Conservation (phyloP, 2,888 invertebrate species). For the Drosophila seclusa region DNA sequence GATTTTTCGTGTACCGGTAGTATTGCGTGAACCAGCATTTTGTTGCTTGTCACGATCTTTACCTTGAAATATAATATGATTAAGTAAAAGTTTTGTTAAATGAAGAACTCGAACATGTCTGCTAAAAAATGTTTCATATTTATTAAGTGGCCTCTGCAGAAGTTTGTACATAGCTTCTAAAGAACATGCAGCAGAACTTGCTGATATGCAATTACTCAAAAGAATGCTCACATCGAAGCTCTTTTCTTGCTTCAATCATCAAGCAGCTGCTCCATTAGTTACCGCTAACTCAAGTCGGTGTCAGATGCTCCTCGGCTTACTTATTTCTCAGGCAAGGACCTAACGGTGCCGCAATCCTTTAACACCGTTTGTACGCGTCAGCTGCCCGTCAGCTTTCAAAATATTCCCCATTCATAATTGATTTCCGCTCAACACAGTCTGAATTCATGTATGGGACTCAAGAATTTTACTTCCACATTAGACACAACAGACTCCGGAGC, state of each 20-base stretch:
- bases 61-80: neutral
- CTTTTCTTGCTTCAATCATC: conserved; percentile 13
- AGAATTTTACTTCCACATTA: conserved; percentile 42
- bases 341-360: conserved; percentile 70
- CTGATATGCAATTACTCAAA: conserved; percentile 9
- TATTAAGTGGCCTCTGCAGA: neutral
- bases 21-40: neutral
- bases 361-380: conserved; percentile 50
- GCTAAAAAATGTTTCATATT: neutral
- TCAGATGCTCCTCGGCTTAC: conserved; percentile 20
- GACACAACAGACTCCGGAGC: conserved; percentile 35
- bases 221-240: neutral
- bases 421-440: conserved; percentile 54
- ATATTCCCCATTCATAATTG: conserved; percentile 64
- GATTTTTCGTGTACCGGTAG: conserved; percentile 2
- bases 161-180: neutral
- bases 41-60: conserved; percentile 1
- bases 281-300: neutral
- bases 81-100: neutral
- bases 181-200: neutral
- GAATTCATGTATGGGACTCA: conserved; percentile 15
- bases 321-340: conserved; percentile 17
- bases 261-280: conserved; percentile 41
- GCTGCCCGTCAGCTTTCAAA: conserved; percentile 49
- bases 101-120: neutral